Base-by-base conservation (phyloP, 2,888 invertebrate genomes). In the Oscheius sp. region DNA sequence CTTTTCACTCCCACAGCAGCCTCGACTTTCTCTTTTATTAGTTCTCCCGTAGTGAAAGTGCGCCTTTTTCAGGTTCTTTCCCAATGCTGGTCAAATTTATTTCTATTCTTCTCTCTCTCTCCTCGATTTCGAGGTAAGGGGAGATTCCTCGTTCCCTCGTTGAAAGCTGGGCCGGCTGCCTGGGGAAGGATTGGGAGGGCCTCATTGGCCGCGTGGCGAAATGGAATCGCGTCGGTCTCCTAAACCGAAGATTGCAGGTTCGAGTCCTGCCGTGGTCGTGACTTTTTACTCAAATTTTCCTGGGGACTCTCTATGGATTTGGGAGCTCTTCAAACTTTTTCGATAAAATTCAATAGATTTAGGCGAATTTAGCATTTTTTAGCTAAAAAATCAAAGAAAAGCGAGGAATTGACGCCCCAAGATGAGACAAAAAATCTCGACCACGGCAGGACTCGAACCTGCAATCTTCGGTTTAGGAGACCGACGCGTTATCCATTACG, bases 401-500 rank as follows among this genome's bases (percentile, higher is more conserved):
- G n/a, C n/a, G n/a, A n/a, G n/a, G n/a, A n/a, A n/a, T n/a, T n/a
- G n/a, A n/a, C n/a, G n/a, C n/a, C n/a, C n/a, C n/a, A n/a, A n/a
- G n/a, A n/a, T n/a, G n/a, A n/a, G n/a, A n/a, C 37, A 48, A 48
- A 48, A 48, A 20, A 48, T 48, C 25, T 48, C 55, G 55, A 55
- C 20, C 55, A 33, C 34, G 55, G 55, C 55, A 55, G 55, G 55
- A 55, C 55, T 55, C 55, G 55, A 55, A 55, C 55, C 55, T 55
- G 37, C 55, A 55, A 17, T 55, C 55, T 52, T 52, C 52, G 52
- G 52, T 52, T 52, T n/a, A n/a, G n/a, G n/a, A n/a, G n/a, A n/a
- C n/a, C n/a, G n/a, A n/a, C n/a, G n/a, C n/a, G n/a, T n/a, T n/a
- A n/a, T n/a, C n/a, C n/a, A n/a, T n/a, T n/a, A n/a, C n/a, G n/a